phyloP scores from a whole-genome alignment of 2,113 vertebrate genomes.

The Psittacus erithacus region DNA sequence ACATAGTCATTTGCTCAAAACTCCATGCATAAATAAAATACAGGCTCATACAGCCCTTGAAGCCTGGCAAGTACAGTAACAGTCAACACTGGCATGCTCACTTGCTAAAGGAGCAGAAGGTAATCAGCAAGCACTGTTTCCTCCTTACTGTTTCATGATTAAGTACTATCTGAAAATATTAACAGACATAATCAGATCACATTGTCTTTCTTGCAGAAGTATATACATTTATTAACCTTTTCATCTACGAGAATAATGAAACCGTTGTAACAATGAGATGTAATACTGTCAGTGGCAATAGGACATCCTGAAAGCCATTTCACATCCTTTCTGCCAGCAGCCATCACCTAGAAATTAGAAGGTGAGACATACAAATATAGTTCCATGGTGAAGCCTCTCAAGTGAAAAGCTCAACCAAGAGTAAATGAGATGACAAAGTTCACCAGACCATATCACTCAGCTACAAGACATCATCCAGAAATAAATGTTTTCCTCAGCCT shows the following conservation, averaged over 20 bases:
- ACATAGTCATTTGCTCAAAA: not conserved
- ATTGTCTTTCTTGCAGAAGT: not conserved
- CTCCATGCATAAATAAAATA: slow-evolving; percentile 65
- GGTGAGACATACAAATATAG: not conserved
- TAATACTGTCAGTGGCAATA: not conserved
- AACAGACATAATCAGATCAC: slow-evolving; percentile 58
- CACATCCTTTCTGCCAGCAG: not conserved
- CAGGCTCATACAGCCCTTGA: not conserved
- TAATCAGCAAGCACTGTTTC: slow-evolving; percentile 38
- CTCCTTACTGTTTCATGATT: slow-evolving; percentile 56
- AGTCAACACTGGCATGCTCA: slow-evolving; percentile 38
- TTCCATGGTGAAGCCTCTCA: not conserved
- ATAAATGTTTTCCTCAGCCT: not conserved
- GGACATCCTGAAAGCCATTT: slow-evolving; percentile 20
- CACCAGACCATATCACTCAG: not conserved
- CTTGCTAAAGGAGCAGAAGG: slow-evolving; percentile 38
- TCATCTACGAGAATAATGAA: slow-evolving; percentile 7
- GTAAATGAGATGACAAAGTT: not conserved
- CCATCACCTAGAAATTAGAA: not conserved
- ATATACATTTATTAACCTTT: slow-evolving; percentile 52
- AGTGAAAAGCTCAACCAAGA: not conserved
- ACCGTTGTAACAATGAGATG: not conserved
- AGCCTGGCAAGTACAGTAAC: slow-evolving; percentile 29
- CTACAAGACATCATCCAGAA: not conserved
- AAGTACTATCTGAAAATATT: slow-evolving; percentile 71